A percentile compares a stretch with the other conserved stretches of the same genome.
These are phyloP conservation scores for Macrotis lagotis DNA, from an alignment of 2,113 vertebrate genomes.

Conservation along the genomic window DNA sequence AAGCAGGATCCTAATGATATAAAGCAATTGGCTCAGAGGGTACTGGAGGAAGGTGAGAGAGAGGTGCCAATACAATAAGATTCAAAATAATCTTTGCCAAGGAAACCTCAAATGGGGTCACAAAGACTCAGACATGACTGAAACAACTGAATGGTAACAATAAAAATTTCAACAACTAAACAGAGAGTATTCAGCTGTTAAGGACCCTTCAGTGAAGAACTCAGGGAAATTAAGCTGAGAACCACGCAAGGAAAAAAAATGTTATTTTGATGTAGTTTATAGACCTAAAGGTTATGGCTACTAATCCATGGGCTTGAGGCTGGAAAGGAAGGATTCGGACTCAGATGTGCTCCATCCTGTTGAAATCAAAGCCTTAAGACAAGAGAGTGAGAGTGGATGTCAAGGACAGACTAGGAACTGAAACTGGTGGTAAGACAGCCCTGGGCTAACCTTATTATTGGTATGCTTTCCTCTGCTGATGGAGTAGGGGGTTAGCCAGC, in stretches of 20 bases:
- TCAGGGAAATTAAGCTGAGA: not conserved
- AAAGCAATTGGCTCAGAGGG: not conserved
- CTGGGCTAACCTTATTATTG: not conserved
- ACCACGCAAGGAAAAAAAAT: not conserved
- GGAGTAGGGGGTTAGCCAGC: not conserved
- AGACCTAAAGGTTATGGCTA: not conserved
- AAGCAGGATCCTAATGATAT: not conserved
- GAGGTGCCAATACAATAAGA: not conserved
- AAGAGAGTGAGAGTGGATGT: not conserved
- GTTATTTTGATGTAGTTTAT: not conserved
- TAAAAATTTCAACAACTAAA: not conserved
- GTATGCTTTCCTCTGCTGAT: not conserved
- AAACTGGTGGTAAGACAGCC: not conserved
- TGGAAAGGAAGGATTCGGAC: not conserved
- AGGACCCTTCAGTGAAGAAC: not conserved
- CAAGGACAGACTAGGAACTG: not conserved
- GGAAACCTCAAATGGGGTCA: not conserved
- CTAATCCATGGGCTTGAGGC: not conserved
- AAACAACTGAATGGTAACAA: not conserved
- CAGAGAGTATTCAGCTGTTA: not conserved
- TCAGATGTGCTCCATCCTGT: not conserved
- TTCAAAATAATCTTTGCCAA: not conserved
- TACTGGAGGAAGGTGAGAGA: not conserved
- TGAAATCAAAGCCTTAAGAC: not conserved
- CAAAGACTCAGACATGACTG: not conserved